Percentiles rank a stretch among this genome's conserved stretches.
Conservation (phyloP, 2,888 invertebrate genomes). For the Eilema griseolum region DNA sequence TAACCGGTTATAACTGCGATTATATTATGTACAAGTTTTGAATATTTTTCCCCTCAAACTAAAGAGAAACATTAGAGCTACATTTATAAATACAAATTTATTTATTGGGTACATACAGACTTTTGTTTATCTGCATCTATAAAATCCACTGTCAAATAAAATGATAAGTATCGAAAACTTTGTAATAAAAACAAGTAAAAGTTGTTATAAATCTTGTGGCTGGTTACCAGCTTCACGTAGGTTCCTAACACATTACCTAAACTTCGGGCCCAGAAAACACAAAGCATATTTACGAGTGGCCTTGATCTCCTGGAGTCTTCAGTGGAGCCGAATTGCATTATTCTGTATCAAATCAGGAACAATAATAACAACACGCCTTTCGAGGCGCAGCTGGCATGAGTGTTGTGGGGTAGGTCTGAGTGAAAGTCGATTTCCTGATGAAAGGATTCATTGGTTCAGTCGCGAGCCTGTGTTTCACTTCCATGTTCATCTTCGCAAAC, state of each 20-base stretch:
- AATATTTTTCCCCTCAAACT: background rate
- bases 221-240: constrained; percentile 60
- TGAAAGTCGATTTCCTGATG: constrained; percentile 67
- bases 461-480: constrained; percentile 69
- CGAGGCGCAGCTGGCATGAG: constrained; percentile 76
- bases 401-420: constrained; percentile 77
- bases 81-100: background rate
- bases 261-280: constrained; percentile 62
- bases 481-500: constrained; percentile 76
- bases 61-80: background rate
- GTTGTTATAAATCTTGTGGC: constrained; percentile 69
- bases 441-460: constrained; percentile 72
- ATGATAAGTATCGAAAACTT: constrained; percentile 58
- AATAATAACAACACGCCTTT: constrained; percentile 73
- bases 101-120: background rate
- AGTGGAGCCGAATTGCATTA: constrained; percentile 51
- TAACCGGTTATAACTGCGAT: no score
- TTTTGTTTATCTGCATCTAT: constrained; percentile 20
- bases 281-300: constrained; percentile 60
- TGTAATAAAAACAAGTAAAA: constrained; percentile 70
- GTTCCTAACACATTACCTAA: constrained; percentile 63
- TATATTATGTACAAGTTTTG: background rate
- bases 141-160: constrained; percentile 58
- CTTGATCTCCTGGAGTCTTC: constrained; percentile 44
- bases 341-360: constrained; percentile 55